phyloP scores from a whole-genome alignment of 2,888 invertebrate genomes.

The Anarsia innoxiella region DNA sequence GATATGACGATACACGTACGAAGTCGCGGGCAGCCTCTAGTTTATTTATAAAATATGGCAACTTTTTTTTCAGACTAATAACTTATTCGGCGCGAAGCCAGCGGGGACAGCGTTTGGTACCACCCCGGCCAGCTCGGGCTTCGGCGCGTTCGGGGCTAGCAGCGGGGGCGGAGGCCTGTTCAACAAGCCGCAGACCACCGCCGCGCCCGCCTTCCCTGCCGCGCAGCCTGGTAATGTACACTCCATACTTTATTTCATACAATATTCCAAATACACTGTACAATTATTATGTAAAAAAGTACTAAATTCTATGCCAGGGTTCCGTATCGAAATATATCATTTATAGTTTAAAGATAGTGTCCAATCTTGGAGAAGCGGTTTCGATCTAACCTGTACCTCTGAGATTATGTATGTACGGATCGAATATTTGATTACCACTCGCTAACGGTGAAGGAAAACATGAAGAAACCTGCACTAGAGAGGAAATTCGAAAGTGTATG shows the following conservation, averaged over 20 bases:
- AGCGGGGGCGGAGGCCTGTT: slow-evolving; percentile 35
- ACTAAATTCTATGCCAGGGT: neutral
- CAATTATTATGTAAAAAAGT: neutral
- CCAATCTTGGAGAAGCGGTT: neutral
- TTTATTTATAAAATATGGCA: too few species aligned
- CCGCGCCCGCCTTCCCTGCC: slow-evolving; percentile 66
- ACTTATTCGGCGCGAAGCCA: slow-evolving; percentile 59
- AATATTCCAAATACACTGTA: too few species aligned
- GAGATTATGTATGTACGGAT: too few species aligned
- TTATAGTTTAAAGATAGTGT: neutral
- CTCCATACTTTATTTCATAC: too few species aligned
- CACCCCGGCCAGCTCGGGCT: slow-evolving; percentile 46
- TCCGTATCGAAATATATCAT: neutral
- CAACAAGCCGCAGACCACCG: slow-evolving; percentile 41
- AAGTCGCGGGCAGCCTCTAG: too few species aligned
- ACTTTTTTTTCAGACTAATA: too few species aligned
- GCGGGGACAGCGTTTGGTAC: slow-evolving; percentile 47
- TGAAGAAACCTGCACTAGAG: too few species aligned
- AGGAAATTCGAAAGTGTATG: too few species aligned
- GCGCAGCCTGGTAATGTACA: slow-evolving; percentile 40
- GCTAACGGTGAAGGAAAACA: too few species aligned
- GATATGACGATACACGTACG: too few species aligned
- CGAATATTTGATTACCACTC: too few species aligned
- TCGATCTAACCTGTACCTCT: neutral
- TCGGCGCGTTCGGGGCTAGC: slow-evolving; percentile 57